Evolutionary conservation across 2,888 invertebrate species (phyloP).

Genomic region (Neocrepidodera transversa): DNA sequence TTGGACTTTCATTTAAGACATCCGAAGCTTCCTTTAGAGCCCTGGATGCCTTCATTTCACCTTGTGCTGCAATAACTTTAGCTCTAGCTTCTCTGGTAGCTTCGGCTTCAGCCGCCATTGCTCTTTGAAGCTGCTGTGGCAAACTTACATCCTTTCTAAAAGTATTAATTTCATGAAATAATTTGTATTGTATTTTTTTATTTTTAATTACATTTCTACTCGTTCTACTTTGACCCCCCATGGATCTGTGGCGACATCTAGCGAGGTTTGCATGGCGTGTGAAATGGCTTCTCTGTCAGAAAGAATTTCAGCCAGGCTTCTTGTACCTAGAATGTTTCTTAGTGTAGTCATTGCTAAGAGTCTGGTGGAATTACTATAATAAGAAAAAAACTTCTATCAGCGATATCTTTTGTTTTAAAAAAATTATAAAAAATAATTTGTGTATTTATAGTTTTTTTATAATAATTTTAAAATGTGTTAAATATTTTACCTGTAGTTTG

Average conservation of each 20-base stretch:
- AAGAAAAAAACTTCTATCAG: slow-evolving; percentile 9
- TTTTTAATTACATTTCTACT: slow-evolving; percentile 87
- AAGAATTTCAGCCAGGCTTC: slow-evolving; percentile 89
- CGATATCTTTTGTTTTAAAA: too few relatives aligned
- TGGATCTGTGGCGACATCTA: slow-evolving; percentile 88
- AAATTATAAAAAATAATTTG: too few relatives aligned
- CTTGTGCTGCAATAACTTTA: slow-evolving; percentile 84
- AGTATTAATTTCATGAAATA: too few relatives aligned
- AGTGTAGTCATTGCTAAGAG: slow-evolving; percentile 84
- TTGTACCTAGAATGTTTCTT: slow-evolving; percentile 90
- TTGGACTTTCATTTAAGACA: slow-evolving; percentile 83
- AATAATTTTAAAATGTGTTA: too few relatives aligned
- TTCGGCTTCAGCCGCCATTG: slow-evolving; percentile 86
- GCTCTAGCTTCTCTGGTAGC: slow-evolving; percentile 80
- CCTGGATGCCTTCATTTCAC: slow-evolving; percentile 85
- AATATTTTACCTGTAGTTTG: slow-evolving; percentile 76
- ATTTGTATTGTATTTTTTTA: too few relatives aligned
- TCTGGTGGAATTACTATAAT: slow-evolving; percentile 77
- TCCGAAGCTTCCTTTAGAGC: slow-evolving; percentile 88
- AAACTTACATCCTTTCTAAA: slow-evolving; percentile 79
- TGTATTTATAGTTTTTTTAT: too few relatives aligned
- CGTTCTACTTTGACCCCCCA: slow-evolving; percentile 95
- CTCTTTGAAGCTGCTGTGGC: slow-evolving; percentile 78
- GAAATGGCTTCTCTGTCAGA: slow-evolving; percentile 92
- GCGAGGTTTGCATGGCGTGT: slow-evolving; percentile 84